Evolutionary conservation across 2,113 vertebrate species (phyloP).

Genomic region (Pelecanoides urinatrix): DNA sequence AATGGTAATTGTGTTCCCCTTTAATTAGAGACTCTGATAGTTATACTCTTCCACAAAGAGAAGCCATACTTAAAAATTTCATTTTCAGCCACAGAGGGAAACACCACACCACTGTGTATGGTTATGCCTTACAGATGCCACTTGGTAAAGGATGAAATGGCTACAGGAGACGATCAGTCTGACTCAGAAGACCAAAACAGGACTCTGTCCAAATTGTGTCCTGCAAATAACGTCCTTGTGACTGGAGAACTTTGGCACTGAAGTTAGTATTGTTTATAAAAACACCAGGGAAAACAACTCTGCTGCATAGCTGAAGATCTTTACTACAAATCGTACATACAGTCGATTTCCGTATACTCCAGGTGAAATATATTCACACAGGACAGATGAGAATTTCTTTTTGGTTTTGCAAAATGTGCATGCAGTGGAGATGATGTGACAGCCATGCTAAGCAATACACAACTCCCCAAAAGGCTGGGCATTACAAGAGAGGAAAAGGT

Average conservation of each 20-base stretch:
- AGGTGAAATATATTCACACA: neutral
- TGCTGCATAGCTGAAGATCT: neutral
- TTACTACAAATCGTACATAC: neutral
- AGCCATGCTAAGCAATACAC: neutral
- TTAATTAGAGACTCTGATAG: slow-evolving; percentile 48
- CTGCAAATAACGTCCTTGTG: neutral
- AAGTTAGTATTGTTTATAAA: neutral
- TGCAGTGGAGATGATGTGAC: neutral
- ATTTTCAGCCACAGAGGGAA: slow-evolving; percentile 25
- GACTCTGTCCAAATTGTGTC: neutral
- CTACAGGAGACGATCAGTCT: neutral
- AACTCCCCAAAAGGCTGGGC: neutral
- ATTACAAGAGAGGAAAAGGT: neutral
- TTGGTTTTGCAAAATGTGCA: neutral
- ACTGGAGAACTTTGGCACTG: neutral
- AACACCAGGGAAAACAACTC: neutral
- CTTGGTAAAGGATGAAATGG: slow-evolving; percentile 20
- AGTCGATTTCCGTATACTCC: neutral
- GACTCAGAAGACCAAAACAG: neutral
- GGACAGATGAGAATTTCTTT: neutral
- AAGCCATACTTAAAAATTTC: slow-evolving; percentile 35
- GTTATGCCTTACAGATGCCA: neutral
- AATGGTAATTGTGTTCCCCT: slow-evolving; percentile 42
- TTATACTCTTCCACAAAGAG: slow-evolving; percentile 44
- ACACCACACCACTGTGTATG: neutral